Evolutionary conservation across 2,888 invertebrate species (phyloP), one percentile per base, ranked within the genome.

Genomic region (Pseudanteris insignis): DNA sequence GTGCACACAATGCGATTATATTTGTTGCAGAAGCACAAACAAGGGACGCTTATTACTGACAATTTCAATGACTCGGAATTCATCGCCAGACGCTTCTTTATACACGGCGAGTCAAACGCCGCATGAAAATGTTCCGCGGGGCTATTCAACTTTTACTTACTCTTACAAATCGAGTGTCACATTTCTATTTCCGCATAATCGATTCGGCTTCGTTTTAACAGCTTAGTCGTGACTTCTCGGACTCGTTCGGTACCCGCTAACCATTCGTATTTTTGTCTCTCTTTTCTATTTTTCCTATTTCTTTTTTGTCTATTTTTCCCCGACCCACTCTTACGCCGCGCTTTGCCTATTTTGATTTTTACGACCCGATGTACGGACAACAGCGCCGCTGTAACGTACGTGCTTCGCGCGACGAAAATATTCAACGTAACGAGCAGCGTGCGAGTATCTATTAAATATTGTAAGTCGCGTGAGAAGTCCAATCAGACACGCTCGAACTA

Each of bases 21-120:
- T 55, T 46, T 46, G 55, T 46, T 51, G 50, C 61, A 40, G 50
- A 50, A 24, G 50, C 50, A 46, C 50, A 55, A 55, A 50, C 60
- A 54, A 61, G 50, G 28, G 50, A 46, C 55, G 46, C 61, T 55
- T 54, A 54, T 54, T 54, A 55, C 61, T 50, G 54, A 40, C 54
- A 58, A 50, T 50, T 58, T 43, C 58, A 48, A 44, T 58, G 58
- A 58, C 58, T 44, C 37, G 48, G 28, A 54, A 61, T 48, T 54
- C 44, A 54, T 54, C 60, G 54, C 43, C 21, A 33, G 24, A 34
- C 46, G 43, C 44, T 44, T 61, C 55, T 55, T 50, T 55, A 50
- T 38, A 40, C 50, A 33, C 48, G 29, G 13, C 40, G 47, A 60
- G 37, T 37, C 46, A 40, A 58, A 38, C 29, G 33, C 41, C 53